Conservation (phyloP, 1,140 invertebrate species). For the Schlechtendalia chinensis region DNA sequence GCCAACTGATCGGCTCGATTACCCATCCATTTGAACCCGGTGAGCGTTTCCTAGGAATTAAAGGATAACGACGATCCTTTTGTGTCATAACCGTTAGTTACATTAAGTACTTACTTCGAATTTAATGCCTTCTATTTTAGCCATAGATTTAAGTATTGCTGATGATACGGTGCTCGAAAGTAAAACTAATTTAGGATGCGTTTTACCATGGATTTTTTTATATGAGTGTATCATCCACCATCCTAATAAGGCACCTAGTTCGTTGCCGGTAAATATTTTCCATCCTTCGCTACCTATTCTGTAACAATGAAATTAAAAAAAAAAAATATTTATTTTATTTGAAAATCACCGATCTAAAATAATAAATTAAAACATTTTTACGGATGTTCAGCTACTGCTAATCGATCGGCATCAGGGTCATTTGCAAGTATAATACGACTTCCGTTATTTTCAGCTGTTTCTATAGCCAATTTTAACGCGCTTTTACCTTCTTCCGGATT, state of each 20-base stretch:
- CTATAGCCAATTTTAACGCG: slow-evolving; percentile 80
- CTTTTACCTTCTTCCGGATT: slow-evolving; percentile 97
- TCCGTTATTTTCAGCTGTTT: slow-evolving; percentile 72
- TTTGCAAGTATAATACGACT: slow-evolving; percentile 87
- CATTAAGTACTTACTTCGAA: slow-evolving; percentile 68
- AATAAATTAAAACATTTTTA: slow-evolving; percentile 55
- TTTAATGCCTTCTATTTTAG: slow-evolving; percentile 75
- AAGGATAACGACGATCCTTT: neutral
- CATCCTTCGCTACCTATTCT: slow-evolving; percentile 63
- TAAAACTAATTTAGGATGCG: slow-evolving; percentile 57
- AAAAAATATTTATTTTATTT: neutral
- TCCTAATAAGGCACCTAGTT: slow-evolving; percentile 90
- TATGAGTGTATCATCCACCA: slow-evolving; percentile 83
- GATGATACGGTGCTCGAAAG: slow-evolving; percentile 92
- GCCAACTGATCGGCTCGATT: slow-evolving; percentile 78
- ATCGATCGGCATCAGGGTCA: slow-evolving; percentile 96
- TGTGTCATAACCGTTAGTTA: slow-evolving; percentile 24
- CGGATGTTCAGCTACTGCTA: slow-evolving; percentile 79
- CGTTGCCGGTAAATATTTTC: slow-evolving; percentile 94
- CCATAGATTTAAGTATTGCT: slow-evolving; percentile 87
- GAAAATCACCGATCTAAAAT: neutral
- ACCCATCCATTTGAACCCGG: slow-evolving; percentile 99
- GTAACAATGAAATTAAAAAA: neutral
- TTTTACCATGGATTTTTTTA: slow-evolving; percentile 56
- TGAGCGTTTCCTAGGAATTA: slow-evolving; percentile 79